Percentiles rank a stretch among this genome's conserved stretches.
These are phyloP conservation scores for Habroteleia sp. DNA, from an alignment of 2,888 invertebrate genomes.

Conservation along the genomic window DNA sequence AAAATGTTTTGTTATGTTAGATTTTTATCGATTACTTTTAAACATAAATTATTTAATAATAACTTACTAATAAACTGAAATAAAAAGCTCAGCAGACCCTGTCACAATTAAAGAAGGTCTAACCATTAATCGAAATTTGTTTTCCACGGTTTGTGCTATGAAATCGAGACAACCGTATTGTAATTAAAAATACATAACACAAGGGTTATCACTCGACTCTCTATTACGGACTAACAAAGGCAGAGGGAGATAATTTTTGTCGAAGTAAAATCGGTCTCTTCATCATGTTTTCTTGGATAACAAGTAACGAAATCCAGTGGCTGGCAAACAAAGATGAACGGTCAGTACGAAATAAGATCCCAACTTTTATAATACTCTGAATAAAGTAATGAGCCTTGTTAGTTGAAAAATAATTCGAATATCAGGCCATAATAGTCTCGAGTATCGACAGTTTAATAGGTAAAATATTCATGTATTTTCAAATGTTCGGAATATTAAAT, in stretches of 20 bases:
- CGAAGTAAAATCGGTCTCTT: constrained; percentile 39
- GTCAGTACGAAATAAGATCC: constrained; percentile 64
- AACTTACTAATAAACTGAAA: too few relatives aligned
- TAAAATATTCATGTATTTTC: constrained; percentile 29
- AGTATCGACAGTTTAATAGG: constrained; percentile 53
- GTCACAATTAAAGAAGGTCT: too few relatives aligned
- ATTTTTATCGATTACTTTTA: too few relatives aligned
- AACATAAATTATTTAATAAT: too few relatives aligned
- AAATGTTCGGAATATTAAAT: constrained; percentile 31
- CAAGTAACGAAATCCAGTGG: constrained; percentile 58
- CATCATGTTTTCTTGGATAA: constrained; percentile 60
- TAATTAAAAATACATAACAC: constrained; percentile 28
- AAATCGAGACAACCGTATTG: constrained; percentile 19
- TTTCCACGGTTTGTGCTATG: too few relatives aligned
- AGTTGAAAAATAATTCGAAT: constrained; percentile 61
- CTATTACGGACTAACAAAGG: constrained; percentile 45
- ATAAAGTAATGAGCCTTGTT: constrained; percentile 66
- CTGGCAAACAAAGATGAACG: constrained; percentile 57
- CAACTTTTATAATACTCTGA: constrained; percentile 55
- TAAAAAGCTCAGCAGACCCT: too few relatives aligned
- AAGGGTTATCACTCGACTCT: constrained; percentile 30
- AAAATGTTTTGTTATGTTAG: too few relatives aligned
- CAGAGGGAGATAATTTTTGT: constrained; percentile 31
- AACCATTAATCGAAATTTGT: too few relatives aligned
- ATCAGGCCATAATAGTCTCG: constrained; percentile 27